These are phyloP conservation scores for Leontopithecus rosalia DNA, from an alignment of 2,797 vertebrate species.

Conservation along the genomic window DNA sequence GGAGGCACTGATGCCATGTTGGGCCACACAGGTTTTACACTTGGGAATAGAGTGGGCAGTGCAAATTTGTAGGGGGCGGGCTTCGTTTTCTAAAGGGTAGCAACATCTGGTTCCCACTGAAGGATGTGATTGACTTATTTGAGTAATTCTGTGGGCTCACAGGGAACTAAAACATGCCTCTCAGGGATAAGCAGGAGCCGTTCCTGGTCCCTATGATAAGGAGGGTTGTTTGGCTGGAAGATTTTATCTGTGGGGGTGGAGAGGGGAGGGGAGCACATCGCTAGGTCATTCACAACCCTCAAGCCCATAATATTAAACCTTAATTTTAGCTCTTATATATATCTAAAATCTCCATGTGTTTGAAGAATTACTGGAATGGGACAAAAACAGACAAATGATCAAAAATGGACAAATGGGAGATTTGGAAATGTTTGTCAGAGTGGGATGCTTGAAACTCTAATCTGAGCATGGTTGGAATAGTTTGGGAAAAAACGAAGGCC, in stretches of 20 bases:
- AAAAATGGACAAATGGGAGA: neutral
- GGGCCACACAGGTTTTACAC: neutral
- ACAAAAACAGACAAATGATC: neutral
- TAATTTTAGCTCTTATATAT: neutral
- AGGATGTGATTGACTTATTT: neutral
- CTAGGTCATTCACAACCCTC: neutral
- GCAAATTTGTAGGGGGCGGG: neutral
- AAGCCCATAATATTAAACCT: neutral
- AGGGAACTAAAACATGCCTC: neutral
- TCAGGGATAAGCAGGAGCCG: neutral
- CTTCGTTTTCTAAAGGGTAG: neutral
- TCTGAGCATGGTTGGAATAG: neutral
- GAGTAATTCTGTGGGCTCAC: neutral
- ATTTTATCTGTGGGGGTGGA: neutral
- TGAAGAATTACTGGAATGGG: neutral
- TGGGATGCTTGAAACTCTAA: neutral
- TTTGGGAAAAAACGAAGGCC: neutral
- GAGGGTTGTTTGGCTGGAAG: neutral
- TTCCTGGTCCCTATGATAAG: neutral
- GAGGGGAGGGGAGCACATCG: neutral
- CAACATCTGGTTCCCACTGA: neutral
- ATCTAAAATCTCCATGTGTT: neutral
- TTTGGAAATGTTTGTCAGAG: neutral
- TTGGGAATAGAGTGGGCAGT: neutral
- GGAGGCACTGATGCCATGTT: neutral